Evolutionary conservation across 2,888 invertebrate species (phyloP).

Genomic region (Heteromyza rotundicornis): DNA sequence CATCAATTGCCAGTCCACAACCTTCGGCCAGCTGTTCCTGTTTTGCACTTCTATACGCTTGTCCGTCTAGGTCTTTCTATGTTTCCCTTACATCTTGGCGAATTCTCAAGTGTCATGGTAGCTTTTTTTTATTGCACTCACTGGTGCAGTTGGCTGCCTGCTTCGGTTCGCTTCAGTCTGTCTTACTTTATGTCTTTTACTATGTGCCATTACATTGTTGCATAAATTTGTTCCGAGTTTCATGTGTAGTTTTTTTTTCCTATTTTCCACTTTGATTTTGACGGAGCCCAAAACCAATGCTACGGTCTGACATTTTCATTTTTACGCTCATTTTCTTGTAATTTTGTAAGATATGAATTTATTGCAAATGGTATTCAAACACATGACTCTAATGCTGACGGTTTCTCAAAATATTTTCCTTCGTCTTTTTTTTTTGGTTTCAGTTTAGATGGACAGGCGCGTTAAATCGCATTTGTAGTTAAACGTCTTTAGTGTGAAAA

Average conservation of each 20-base stretch:
- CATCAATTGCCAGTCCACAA: neutral
- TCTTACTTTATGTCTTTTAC: constrained; percentile 4
- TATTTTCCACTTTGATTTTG: neutral
- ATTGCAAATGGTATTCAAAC: constrained; percentile 22
- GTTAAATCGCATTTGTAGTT: no score
- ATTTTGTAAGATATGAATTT: constrained; percentile 34
- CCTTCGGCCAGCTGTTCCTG: neutral
- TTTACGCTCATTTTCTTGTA: constrained; percentile 33
- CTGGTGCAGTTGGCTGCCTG: constrained; percentile 6
- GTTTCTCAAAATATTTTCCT: no score
- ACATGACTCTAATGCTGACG: no score
- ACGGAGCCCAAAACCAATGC: constrained; percentile 7
- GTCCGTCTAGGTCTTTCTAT: neutral
- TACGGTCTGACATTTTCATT: constrained; percentile 33
- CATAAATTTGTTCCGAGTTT: neutral
- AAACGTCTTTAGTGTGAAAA: no score
- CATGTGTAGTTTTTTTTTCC: neutral
- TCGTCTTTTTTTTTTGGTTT: no score
- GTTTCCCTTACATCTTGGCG: no score
- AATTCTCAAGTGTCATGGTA: neutral
- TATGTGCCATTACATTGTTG: neutral
- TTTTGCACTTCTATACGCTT: neutral
- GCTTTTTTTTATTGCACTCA: neutral
- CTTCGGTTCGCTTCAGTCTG: neutral
- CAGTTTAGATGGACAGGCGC: no score